Evolutionary conservation across 2,113 vertebrate genomes (phyloP).

Genomic region (Thomomys bottae): DNA sequence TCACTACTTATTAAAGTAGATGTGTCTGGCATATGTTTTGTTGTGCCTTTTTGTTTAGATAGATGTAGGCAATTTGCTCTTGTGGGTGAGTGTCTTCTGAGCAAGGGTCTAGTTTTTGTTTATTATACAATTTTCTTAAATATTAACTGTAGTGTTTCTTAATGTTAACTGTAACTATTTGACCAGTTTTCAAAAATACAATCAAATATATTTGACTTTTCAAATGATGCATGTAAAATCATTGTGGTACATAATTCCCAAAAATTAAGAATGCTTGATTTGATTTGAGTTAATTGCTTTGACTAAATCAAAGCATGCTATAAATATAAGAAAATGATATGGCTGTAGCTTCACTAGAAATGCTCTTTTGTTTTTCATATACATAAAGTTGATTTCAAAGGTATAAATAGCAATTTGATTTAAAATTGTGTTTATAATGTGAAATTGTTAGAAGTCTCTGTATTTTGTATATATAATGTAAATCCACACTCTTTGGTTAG

Average conservation of each 20-base stretch:
- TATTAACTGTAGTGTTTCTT: no score
- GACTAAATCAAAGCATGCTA: constrained; percentile 75
- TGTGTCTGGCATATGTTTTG: no score
- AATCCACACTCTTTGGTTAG: neutral
- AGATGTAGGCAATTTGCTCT: no score
- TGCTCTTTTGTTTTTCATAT: neutral
- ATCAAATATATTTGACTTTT: constrained; percentile 84
- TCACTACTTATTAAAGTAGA: no score
- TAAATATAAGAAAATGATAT: constrained; percentile 73
- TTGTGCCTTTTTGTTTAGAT: no score
- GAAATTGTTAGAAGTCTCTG: neutral
- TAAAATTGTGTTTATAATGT: neutral
- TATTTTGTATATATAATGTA: neutral
- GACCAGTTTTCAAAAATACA: constrained; percentile 72
- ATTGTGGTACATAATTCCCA: constrained; percentile 75
- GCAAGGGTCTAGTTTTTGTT: neutral
- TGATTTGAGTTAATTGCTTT: constrained; percentile 80
- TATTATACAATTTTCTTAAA: constrained; percentile 16
- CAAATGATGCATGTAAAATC: constrained; percentile 69
- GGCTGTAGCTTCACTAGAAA: constrained; percentile 65
- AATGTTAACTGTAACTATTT: constrained; percentile 59
- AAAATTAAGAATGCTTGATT: constrained; percentile 82
- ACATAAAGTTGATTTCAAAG: neutral
- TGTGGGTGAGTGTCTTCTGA: no score
- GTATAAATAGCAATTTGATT: neutral